Conservation (phyloP, 2,113 vertebrate species). For the Poeciliopsis occidentalis region DNA sequence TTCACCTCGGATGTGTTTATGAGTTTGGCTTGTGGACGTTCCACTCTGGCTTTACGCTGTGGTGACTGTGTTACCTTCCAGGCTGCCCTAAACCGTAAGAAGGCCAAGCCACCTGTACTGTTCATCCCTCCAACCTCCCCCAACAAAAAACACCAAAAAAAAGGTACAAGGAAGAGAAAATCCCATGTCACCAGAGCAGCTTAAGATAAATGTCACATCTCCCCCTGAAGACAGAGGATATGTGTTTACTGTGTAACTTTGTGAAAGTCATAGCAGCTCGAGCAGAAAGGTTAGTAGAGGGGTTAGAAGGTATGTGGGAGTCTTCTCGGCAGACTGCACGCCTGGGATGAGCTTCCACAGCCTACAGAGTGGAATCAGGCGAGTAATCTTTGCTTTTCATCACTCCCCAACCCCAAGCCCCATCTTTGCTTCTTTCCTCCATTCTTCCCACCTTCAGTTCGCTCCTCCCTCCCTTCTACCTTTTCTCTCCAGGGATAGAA, state of each 20-base stretch:
- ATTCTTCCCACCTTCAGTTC: constrained; percentile 9
- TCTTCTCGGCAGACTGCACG: constrained; percentile 64
- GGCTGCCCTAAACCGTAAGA: constrained; percentile 24
- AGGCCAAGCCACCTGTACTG: background rate
- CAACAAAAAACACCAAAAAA: background rate
- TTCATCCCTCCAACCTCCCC: background rate
- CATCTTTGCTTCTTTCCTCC: constrained; percentile 3
- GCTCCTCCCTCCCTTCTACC: constrained; percentile 30
- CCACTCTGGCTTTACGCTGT: constrained; percentile 19
- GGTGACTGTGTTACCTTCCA: constrained; percentile 16
- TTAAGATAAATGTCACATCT: constrained; percentile 70
- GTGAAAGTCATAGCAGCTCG: constrained; percentile 67
- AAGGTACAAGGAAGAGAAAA: background rate
- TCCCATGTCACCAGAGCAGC: constrained; percentile 36
- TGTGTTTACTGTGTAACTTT: constrained; percentile 70
- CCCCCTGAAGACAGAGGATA: constrained; percentile 50
- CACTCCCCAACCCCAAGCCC: constrained; percentile 3
- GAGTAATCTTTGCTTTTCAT: constrained; percentile 62
- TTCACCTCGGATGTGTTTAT: constrained; percentile 43
- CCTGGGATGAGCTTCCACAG: constrained; percentile 58
- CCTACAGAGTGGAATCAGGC: constrained; percentile 46
- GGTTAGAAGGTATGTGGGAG: constrained; percentile 55
- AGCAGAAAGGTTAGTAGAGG: constrained; percentile 68
- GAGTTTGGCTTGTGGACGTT: constrained; percentile 30
- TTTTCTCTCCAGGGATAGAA: constrained; percentile 46